Evolutionary conservation across 1,140 invertebrate species (phyloP).

Genomic region (Lycorma delicatula): DNA sequence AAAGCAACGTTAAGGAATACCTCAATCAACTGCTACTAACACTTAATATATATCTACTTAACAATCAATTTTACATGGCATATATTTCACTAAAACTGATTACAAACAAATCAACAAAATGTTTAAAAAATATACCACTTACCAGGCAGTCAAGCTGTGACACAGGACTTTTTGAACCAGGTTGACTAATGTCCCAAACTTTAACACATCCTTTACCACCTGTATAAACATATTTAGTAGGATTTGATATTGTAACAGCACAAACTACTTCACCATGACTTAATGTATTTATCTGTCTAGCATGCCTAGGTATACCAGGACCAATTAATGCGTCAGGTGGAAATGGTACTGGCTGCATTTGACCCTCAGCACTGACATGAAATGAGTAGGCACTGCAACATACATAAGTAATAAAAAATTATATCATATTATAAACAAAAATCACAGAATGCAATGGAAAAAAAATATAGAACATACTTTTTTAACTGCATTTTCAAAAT

Average conservation of each 20-base stretch:
- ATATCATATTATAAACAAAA: background rate
- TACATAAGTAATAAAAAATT: constrained; percentile 14
- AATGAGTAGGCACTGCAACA: constrained; percentile 80
- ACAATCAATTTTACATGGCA: too few species aligned
- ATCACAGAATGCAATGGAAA: background rate
- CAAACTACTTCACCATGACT: constrained; percentile 92
- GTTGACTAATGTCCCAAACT: constrained; percentile 86
- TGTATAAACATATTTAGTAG: constrained; percentile 91
- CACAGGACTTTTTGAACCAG: constrained; percentile 68
- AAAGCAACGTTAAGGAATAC: too few species aligned
- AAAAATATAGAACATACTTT: background rate
- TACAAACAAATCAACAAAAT: too few species aligned
- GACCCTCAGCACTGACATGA: constrained; percentile 81
- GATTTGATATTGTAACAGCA: constrained; percentile 78
- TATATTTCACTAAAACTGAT: too few species aligned
- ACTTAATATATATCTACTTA: too few species aligned
- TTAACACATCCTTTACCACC: constrained; percentile 99
- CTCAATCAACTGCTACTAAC: too few species aligned
- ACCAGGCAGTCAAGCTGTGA: constrained; percentile 90
- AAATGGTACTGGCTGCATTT: constrained; percentile 88
- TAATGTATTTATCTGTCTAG: constrained; percentile 80
- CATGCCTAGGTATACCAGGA: constrained; percentile 87
- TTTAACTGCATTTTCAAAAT: too few species aligned
- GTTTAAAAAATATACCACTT: too few species aligned
- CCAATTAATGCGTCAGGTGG: constrained; percentile 88